Conservation (phyloP, 1,140 invertebrate species). For the Lanistes nyassanus region DNA sequence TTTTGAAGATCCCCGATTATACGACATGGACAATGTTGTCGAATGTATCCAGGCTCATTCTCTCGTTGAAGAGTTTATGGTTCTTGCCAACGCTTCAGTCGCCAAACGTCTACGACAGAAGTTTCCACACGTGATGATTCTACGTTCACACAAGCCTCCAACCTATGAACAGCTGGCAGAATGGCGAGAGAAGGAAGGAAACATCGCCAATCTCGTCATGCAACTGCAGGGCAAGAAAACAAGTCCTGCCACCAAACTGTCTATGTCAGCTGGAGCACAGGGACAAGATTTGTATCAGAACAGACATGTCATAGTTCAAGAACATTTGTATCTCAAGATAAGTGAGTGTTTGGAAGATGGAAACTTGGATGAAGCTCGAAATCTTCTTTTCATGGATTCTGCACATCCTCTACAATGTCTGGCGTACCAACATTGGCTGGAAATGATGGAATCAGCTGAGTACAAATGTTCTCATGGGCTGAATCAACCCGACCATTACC, state of each 20-base stretch:
- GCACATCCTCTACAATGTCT: constrained; percentile 88
- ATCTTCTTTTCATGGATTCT: constrained; percentile 93
- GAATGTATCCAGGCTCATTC: constrained; percentile 24
- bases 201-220: constrained; percentile 24
- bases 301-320: constrained; percentile 25
- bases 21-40: constrained; percentile 8
- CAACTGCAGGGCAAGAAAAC: constrained; percentile 16
- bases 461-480: constrained; percentile 44
- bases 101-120: constrained; percentile 30
- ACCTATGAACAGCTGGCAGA: constrained; percentile 27
- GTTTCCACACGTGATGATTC: constrained; percentile 1
- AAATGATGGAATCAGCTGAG: constrained; percentile 74
- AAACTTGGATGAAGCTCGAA: constrained; percentile 83
- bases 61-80: constrained; percentile 54
- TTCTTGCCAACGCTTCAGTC: constrained; percentile 42
- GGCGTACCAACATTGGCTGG: constrained; percentile 72
- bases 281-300: not conserved
- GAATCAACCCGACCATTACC: constrained; percentile 15
- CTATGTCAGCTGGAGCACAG: constrained; percentile 69
- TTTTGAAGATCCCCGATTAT: constrained; percentile 24
- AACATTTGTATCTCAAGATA: constrained; percentile 28
- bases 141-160: constrained; percentile 33
- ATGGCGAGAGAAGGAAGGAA: constrained; percentile 30
- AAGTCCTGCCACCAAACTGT: constrained; percentile 69
- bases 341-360: constrained; percentile 59